phyloP scores from a whole-genome alignment of 2,797 vertebrate species.

The Diplodus sargus region DNA sequence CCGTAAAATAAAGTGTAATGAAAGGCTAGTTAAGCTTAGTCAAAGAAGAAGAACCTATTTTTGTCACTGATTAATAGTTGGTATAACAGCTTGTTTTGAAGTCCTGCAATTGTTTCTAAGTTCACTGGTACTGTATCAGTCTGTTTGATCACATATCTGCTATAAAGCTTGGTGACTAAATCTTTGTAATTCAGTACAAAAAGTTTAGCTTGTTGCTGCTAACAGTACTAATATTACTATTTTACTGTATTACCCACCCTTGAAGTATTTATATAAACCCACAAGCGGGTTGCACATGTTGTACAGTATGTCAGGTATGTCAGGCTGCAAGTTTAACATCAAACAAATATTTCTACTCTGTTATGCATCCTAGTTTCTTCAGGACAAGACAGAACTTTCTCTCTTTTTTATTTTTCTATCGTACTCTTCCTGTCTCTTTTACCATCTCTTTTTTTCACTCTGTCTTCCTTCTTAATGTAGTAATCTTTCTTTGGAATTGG shows the following conservation, averaged over 20 bases:
- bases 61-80: slow-evolving; percentile 21
- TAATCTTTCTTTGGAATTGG: neutral
- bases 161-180: neutral
- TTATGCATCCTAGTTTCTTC: neutral
- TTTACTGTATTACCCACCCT: neutral
- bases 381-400: slow-evolving; percentile 44
- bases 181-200: slow-evolving; percentile 7
- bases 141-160: neutral
- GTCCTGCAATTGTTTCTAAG: slow-evolving; percentile 17
- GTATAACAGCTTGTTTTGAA: slow-evolving; percentile 41
- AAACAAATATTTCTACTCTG: neutral
- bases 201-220: neutral
- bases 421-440: slow-evolving; percentile 40
- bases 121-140: slow-evolving; percentile 18
- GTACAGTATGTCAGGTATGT: neutral
- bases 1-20: slow-evolving; percentile 14
- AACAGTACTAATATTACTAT: neutral
- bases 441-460: slow-evolving; percentile 1
- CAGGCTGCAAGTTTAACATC: neutral
- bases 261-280: neutral
- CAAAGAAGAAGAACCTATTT: slow-evolving; percentile 1
- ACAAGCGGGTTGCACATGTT: neutral
- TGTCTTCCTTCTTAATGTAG: neutral
- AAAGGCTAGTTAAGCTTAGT: neutral
- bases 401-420: slow-evolving; percentile 4